Base-by-base conservation (phyloP, 2,113 vertebrate genomes). In the Tringa solitaria region DNA sequence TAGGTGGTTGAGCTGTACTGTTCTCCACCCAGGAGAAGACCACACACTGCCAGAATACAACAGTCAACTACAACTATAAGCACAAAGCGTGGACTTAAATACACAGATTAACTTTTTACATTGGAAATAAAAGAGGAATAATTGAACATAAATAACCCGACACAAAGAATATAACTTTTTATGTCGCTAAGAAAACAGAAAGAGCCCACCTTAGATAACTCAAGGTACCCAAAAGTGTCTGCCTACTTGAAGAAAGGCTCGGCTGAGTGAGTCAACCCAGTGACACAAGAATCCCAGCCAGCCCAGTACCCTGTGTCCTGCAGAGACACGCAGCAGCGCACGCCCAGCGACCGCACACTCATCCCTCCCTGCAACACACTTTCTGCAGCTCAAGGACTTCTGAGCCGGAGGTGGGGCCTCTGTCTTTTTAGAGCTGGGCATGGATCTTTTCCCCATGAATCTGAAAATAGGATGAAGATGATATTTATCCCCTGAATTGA, bases 401-500 rank as follows among this genome's bases (percentile, higher is more conserved):
- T 35, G 19, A 89, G 45, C 23, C 3, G 5, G 68, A 84, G 26
- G 33, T 83, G 30, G 30, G 24, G 37, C 48, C 43, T 81, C 46
- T 78, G 51, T 54, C 48, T 74, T 65, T 43, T 80, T 57, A n/a
- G 65, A 89, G 73, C n/a, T 68, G 46, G 69, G 33, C 74, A 64
- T 53, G 81, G 57, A 90, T 90, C 82, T 85, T 91, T 54, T 73
- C 75, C 53, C 53, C 14, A 27, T 50, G 37, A 92, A 90, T 83
- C 26, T 73, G 57, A 76, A 87, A 93, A 85, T 1, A 88, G 67
- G 48, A 64, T 35, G 75, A 79, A 67, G 72, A 53, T 69, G 3
- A 26, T 87, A 93, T 83, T 96, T 93, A 93, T 89, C 78, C 78
- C 27, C 82, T 61, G 23, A 84, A 82, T 17, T 72, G 89, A 80